Base-by-base conservation (phyloP, 2,113 vertebrate species). In the Morone saxatilis region DNA sequence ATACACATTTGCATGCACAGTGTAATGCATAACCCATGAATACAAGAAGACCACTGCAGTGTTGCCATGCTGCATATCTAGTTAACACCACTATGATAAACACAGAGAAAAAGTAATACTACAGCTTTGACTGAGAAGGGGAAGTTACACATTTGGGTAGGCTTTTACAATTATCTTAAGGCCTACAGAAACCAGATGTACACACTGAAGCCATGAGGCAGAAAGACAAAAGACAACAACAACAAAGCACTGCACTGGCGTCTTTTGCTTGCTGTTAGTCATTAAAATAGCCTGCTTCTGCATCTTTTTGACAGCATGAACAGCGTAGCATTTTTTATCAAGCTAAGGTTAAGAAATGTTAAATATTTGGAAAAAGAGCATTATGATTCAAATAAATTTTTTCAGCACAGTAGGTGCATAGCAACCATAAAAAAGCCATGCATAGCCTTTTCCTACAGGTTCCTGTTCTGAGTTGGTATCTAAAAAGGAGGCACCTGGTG, bases 401-500 rank as follows among this genome's bases (percentile, higher is more conserved):
- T 70, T 71, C 47, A 25, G 53, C n/a, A 31, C 2, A 60, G 41
- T 80, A 63, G 82, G 87, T 83, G 86, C 88, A 80, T 90, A 86
- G 81, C 91, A 87, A 85, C 86, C 69, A 68, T 56, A 62, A 72
- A 31, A 25, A 72, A 76, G 67, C 19, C 53, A 45, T 6, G 16
- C 36, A 43, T 11, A 50, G 38, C 59, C 20, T 84, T 87, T 31
- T 86, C 8, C 36, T 11, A 45, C 71, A 48, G 51, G 10, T 71
- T 76, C 40, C 43, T 77, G 6, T 71, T 69, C 41, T 53, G 60
- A 80, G 53, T 62, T 40, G 19, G 13, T 59, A 19, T 76, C 63
- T 70, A 6, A 62, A 71, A 81, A 59, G 22, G 38, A 76, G 53
- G 66, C 60, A 61, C 47, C 56, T 71, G 51, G 16, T 83, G 65